Evolutionary conservation across 2,888 invertebrate species (phyloP), one percentile per base, ranked within the genome.

Genomic region (Hipparchia semele): DNA sequence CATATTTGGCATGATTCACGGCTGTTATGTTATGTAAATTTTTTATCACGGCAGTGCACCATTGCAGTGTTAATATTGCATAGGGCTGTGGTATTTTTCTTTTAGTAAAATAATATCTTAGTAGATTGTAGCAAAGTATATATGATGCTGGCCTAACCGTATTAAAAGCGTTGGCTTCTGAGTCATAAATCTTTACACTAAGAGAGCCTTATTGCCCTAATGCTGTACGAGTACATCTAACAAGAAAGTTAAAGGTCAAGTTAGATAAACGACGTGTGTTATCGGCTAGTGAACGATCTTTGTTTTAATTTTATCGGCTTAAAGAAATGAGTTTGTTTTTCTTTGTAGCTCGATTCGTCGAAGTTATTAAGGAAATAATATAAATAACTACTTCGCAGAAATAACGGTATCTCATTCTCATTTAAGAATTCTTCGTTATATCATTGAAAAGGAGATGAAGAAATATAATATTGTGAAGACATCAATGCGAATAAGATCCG

Each of bases 231-330:
- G 39, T 39, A 49, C 6, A 70, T 72, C 73, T 23, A 58, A 70
- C 73, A 74, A 62, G 68, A 74, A 73, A 79, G 78, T 71, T 73
- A 77, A 77, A 79, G 78, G 79, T 80, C 78, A 79, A 67, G 72
- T 69, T 66, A 67, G 71, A 58, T 67, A 13, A 72, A 58, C 68
- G 60, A 23, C 13, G 51, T 58, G n/a, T n/a, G 49, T 53, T 46
- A 39, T 54, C 23, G n/a, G 59, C 51, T 33, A 67, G 33, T 12
- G 12, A 64, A 56, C 60, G 9, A 54, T 64, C 66, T 65, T 53
- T 67, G 13, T 66, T 45, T 59, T 33, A 64, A 12, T 61, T 54
- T 62, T n/a, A 45, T 61, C n/a, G 3, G 54, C 6, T 62, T 12
- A 49, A 62, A 49, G 49, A 49, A 46, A 46, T 46, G 1, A 60